Evolutionary conservation across 1,140 invertebrate species (phyloP).

Genomic region (Drosophila subobscura): DNA sequence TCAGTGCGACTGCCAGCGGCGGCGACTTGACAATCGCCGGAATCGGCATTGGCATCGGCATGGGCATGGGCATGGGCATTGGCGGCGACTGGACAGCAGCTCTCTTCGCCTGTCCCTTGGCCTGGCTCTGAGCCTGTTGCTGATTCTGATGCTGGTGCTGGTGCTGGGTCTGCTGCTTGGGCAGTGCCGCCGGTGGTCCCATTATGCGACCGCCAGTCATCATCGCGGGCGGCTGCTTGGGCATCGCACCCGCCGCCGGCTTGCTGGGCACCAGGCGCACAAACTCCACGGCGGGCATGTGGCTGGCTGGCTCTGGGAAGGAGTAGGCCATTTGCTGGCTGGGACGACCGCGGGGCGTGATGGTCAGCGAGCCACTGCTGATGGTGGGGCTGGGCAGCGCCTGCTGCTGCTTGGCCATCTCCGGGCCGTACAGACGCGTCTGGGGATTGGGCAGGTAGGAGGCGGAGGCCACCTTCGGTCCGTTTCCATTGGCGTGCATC

Average conservation of each 20-base stretch:
- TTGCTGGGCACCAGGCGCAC: slow-evolving; percentile 51
- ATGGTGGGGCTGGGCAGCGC: slow-evolving; percentile 21
- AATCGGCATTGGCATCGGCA: slow-evolving; percentile 51
- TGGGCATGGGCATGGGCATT: slow-evolving; percentile 30
- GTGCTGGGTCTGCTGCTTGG: slow-evolving; percentile 13
- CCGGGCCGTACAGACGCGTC: slow-evolving; percentile 52
- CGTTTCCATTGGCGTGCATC: slow-evolving; percentile 6
- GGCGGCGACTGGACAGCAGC: slow-evolving; percentile 20
- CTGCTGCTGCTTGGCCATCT: slow-evolving; percentile 31
- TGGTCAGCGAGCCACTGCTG: slow-evolving; percentile 40
- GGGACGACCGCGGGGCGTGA: slow-evolving; percentile 37
- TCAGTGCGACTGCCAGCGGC: slow-evolving; percentile 61
- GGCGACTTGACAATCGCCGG: slow-evolving; percentile 70
- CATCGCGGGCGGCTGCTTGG: slow-evolving; percentile 12
- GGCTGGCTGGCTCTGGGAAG: slow-evolving; percentile 14
- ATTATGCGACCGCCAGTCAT: slow-evolving; percentile 32
- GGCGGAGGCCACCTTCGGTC: slow-evolving; percentile 13
- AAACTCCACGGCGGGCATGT: slow-evolving; percentile 69
- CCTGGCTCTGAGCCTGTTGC: not conserved
- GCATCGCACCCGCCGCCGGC: slow-evolving; percentile 18
- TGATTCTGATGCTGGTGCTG: no score
- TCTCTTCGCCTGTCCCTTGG: slow-evolving; percentile 27
- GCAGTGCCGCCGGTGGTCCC: slow-evolving; percentile 55
- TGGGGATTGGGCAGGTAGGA: slow-evolving; percentile 42
- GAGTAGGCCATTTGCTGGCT: not conserved